These are phyloP conservation scores for Cynoglossus semilaevis DNA, from an alignment of 2,113 vertebrate species.

Conservation along the genomic window DNA sequence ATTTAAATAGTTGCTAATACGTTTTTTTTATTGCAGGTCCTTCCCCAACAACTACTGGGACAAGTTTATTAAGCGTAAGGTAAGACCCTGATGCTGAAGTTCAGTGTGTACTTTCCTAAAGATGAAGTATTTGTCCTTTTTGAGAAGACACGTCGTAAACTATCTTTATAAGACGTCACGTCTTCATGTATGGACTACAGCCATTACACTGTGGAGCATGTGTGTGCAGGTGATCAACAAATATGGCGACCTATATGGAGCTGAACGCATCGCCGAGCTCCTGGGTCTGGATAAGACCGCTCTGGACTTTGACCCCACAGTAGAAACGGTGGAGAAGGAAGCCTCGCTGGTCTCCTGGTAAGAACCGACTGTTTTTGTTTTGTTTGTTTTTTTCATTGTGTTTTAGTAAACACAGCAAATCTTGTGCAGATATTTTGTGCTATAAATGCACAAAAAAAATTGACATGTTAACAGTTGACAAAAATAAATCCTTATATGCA, in stretches of 20 bases:
- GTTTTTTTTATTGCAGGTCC: conserved; percentile 76
- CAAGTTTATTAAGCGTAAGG: conserved; percentile 98
- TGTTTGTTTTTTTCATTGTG: no score
- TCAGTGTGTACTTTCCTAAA: no score
- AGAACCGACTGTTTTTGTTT: no score
- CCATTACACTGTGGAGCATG: not conserved
- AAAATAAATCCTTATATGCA: no score
- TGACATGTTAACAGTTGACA: no score
- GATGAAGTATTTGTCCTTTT: no score
- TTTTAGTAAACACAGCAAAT: no score
- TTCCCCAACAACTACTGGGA: conserved; percentile 99
- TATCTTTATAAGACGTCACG: no score
- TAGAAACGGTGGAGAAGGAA: conserved; percentile 85
- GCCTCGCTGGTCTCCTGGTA: conserved; percentile 94
- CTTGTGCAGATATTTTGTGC: no score
- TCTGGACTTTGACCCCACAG: conserved; percentile 93
- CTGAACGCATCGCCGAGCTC: conserved; percentile 94
- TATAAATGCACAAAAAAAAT: no score
- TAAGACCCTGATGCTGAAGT: conserved; percentile 52
- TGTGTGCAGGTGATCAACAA: conserved; percentile 93
- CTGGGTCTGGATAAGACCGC: conserved; percentile 94
- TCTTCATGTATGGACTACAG: no score
- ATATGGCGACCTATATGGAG: conserved; percentile 93
- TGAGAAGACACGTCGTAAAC: no score
- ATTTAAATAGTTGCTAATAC: not conserved